phyloP scores from a whole-genome alignment of 2,113 vertebrate genomes.

The Rutilus rutilus region DNA sequence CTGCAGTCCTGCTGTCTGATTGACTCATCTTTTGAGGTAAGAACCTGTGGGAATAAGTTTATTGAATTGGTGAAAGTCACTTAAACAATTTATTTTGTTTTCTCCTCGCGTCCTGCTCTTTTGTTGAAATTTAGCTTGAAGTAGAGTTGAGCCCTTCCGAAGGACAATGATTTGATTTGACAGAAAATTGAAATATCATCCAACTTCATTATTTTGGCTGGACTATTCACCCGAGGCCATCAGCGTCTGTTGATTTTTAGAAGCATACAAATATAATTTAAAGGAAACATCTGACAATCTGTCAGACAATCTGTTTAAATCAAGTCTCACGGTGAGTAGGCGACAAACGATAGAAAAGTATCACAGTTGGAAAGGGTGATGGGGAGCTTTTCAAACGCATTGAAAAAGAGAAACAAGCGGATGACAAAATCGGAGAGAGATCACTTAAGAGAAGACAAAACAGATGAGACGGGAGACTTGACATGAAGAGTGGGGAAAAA shows the following conservation, averaged over 20 bases:
- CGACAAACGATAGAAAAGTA: slow-evolving; percentile 13
- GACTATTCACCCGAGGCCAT: slow-evolving; percentile 39
- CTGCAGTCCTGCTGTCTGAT: slow-evolving; percentile 39
- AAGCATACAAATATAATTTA: slow-evolving; percentile 43
- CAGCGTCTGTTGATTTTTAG: background rate
- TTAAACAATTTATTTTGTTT: slow-evolving; percentile 38
- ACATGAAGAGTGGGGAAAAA: background rate
- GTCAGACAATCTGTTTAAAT: slow-evolving; percentile 38
- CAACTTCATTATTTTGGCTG: slow-evolving; percentile 45
- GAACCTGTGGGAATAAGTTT: slow-evolving; percentile 27
- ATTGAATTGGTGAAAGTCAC: background rate
- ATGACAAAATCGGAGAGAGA: background rate
- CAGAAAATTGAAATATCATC: slow-evolving; percentile 50
- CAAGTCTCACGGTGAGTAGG: slow-evolving; percentile 17
- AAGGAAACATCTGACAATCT: slow-evolving; percentile 31
- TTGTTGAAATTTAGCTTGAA: slow-evolving; percentile 40
- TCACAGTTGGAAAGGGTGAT: background rate
- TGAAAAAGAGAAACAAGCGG: slow-evolving; percentile 29
- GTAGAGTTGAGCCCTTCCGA: slow-evolving; percentile 39
- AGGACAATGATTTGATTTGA: slow-evolving; percentile 47
- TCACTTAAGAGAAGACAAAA: slow-evolving; percentile 9
- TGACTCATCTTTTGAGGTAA: slow-evolving; percentile 62
- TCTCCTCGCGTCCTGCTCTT: slow-evolving; percentile 22
- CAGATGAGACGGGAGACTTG: slow-evolving; percentile 6
- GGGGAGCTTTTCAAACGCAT: background rate